Conservation (phyloP, 1,140 invertebrate genomes). For the Stegodyphus dumicola region DNA sequence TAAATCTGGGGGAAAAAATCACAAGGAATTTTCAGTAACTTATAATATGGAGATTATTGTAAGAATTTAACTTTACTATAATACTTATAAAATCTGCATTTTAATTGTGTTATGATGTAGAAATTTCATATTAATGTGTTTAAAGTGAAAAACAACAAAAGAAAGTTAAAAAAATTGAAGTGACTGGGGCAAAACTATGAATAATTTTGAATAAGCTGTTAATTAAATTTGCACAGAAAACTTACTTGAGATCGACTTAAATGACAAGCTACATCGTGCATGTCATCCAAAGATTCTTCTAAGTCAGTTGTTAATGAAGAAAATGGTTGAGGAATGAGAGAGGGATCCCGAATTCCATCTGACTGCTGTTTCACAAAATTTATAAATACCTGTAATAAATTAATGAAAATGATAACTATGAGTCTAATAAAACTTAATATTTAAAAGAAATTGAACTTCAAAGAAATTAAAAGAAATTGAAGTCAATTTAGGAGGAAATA, state of each 20-base stretch:
- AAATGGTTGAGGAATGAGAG: slow-evolving; percentile 15
- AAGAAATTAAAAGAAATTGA: too few species aligned
- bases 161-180: not conserved
- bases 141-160: not conserved
- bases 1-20: too few species aligned
- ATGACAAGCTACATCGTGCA: not conserved
- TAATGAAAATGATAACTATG: not conserved
- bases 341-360: slow-evolving; percentile 62
- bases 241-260: slow-evolving; percentile 30
- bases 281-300: slow-evolving; percentile 51
- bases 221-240: not conserved
- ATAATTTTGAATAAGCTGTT: not conserved
- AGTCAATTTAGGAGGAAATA: too few species aligned
- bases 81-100: not conserved
- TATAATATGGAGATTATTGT: not conserved
- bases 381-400: slow-evolving; percentile 69
- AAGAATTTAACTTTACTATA: not conserved
- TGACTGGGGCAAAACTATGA: not conserved
- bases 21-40: too few species aligned
- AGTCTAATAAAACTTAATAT: too few species aligned
- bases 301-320: slow-evolving; percentile 22
- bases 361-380: slow-evolving; percentile 71
- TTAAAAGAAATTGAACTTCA: too few species aligned
- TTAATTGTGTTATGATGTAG: not conserved
- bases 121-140: not conserved